Evolutionary conservation across 2,888 invertebrate species (phyloP).

Genomic region (Lasioglossum lativentre): DNA sequence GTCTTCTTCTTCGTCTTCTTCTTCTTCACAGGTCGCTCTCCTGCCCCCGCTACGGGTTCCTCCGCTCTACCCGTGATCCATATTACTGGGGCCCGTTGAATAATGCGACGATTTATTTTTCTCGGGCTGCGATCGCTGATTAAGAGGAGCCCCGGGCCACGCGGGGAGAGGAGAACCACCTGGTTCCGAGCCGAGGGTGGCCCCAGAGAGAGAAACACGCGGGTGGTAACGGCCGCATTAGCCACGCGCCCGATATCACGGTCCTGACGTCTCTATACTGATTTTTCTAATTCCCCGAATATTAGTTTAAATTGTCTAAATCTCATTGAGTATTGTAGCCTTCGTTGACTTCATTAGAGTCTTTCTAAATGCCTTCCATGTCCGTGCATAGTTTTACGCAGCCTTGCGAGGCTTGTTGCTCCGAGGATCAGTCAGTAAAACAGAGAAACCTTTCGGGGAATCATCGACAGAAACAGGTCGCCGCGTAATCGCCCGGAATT

Average conservation of each 20-base stretch:
- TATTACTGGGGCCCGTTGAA: conserved; percentile 79
- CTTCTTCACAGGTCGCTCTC: conserved; percentile 43
- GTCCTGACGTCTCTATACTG: conserved; percentile 39
- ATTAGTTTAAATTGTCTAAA: too few relatives aligned
- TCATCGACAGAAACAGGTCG: conserved; percentile 14
- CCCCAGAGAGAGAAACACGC: conserved; percentile 45
- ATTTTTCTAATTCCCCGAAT: conserved; percentile 8
- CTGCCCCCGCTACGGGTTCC: conserved; percentile 16
- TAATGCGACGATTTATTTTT: conserved; percentile 83
- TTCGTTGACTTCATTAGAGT: too few relatives aligned
- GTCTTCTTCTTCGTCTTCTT: conserved; percentile 51
- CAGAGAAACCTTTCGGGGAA: conserved; percentile 1
- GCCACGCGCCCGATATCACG: conserved; percentile 56
- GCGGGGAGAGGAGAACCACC: conserved; percentile 13
- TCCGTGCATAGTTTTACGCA: background rate
- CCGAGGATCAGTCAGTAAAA: background rate
- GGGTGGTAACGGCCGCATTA: conserved; percentile 57
- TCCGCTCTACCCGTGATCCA: conserved; percentile 72
- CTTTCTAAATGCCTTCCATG: too few relatives aligned
- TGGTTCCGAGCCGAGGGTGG: conserved; percentile 47
- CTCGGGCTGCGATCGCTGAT: conserved; percentile 79
- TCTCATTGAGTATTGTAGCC: too few relatives aligned
- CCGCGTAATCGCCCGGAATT: conserved; percentile 46
- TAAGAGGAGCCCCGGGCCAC: conserved; percentile 70
- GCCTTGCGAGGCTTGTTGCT: background rate